Percentiles rank a stretch among this genome's conserved stretches.
These are phyloP conservation scores for Capra hircus DNA, from an alignment of 2,113 vertebrate species.

Conservation along the genomic window DNA sequence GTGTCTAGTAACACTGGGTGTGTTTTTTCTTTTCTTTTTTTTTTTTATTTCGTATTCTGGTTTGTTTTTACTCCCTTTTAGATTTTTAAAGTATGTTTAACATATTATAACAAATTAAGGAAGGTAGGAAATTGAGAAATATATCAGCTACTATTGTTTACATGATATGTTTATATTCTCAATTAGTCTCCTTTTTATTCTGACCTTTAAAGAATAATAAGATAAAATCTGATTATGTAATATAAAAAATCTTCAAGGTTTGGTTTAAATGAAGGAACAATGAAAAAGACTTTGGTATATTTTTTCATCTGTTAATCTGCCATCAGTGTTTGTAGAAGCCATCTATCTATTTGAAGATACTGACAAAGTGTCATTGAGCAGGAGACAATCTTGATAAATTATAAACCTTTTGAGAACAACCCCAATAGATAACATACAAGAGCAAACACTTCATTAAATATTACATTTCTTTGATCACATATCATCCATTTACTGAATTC, in stretches of 20 bases:
- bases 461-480: background rate
- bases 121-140: background rate
- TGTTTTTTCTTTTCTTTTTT: background rate
- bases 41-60: background rate
- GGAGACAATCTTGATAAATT: background rate
- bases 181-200: background rate
- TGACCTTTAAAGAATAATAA: constrained; percentile 10
- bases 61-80: background rate
- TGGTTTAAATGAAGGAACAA: background rate
- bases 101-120: background rate
- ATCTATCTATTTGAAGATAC: background rate
- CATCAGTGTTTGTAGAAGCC: background rate
- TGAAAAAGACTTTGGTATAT: background rate
- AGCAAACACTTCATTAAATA: background rate
- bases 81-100: background rate
- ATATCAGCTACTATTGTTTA: background rate
- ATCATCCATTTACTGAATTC: background rate
- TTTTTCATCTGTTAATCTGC: background rate
- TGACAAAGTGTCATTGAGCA: background rate
- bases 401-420: background rate
- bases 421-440: background rate
- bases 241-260: background rate
- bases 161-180: background rate
- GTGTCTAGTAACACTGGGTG: background rate
- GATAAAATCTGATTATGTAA: background rate